Conservation (phyloP, 2,113 vertebrate species). For the Ibidorhyncha struthersii region DNA sequence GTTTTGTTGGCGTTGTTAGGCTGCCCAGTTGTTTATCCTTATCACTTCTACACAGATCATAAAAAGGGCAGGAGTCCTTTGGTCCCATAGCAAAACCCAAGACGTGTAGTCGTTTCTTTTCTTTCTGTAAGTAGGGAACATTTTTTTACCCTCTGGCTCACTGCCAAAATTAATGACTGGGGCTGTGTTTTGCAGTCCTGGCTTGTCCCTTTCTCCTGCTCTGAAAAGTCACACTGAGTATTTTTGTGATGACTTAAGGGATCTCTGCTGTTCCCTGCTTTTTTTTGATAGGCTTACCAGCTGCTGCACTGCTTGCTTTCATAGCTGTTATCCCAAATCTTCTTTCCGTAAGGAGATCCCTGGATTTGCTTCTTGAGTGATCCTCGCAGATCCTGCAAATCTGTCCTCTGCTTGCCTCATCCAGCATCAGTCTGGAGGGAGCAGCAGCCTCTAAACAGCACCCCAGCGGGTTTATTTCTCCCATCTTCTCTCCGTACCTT, state of each 20-base stretch:
- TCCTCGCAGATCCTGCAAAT: neutral
- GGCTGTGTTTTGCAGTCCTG: neutral
- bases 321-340: neutral
- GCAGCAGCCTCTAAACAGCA: neutral
- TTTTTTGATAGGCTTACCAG: neutral
- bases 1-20: neutral
- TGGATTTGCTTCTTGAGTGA: neutral
- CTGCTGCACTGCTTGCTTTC: neutral
- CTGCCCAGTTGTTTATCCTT: neutral
- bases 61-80: neutral
- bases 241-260: neutral
- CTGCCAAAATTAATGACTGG: neutral
- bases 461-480: neutral
- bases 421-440: rapidly evolving
- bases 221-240: neutral
- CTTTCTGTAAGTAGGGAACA: neutral
- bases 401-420: neutral
- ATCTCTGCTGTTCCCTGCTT: neutral
- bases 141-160: neutral
- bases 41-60: neutral
- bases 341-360: neutral
- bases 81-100: neutral
- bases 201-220: neutral
- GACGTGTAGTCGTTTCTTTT: neutral
- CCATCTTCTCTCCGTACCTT: neutral